Evolutionary conservation across 2,797 vertebrate genomes (phyloP).

Genomic region (Labeo calbasu): DNA sequence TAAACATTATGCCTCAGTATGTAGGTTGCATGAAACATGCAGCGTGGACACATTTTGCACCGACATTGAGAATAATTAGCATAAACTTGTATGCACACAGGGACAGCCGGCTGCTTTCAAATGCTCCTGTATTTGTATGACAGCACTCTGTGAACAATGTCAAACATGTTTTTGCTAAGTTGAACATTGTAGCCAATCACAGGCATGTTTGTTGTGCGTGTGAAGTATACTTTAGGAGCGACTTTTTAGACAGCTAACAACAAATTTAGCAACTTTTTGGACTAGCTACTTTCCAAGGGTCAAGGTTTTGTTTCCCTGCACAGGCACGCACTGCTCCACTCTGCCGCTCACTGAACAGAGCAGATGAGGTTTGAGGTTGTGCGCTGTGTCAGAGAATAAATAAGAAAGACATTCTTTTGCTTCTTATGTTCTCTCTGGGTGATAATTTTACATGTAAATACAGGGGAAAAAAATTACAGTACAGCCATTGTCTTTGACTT

Average conservation of each 20-base stretch:
- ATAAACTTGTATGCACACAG: not conserved
- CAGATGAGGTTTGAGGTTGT: too few species aligned
- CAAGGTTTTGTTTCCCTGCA: not conserved
- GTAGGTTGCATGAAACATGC: constrained; percentile 20
- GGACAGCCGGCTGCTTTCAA: not conserved
- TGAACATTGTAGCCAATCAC: not conserved
- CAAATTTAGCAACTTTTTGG: not conserved
- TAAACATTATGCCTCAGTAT: constrained; percentile 1
- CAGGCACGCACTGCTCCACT: too few species aligned
- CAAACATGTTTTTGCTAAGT: not conserved
- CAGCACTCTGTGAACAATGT: not conserved
- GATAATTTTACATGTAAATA: too few species aligned
- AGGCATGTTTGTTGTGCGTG: not conserved
- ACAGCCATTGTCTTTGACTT: too few species aligned
- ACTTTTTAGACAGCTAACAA: not conserved
- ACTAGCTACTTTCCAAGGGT: not conserved
- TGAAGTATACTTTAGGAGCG: not conserved
- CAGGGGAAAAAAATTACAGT: too few species aligned
- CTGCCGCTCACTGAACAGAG: too few species aligned
- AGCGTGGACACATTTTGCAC: constrained; percentile 10
- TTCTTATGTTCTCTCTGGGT: too few species aligned
- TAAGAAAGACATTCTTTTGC: not conserved
- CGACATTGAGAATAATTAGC: constrained; percentile 2
- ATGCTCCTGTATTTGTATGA: not conserved
- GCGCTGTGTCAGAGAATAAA: not conserved